These are phyloP conservation scores for Bradypus variegatus DNA, from an alignment of 2,797 vertebrate genomes.

Conservation along the genomic window DNA sequence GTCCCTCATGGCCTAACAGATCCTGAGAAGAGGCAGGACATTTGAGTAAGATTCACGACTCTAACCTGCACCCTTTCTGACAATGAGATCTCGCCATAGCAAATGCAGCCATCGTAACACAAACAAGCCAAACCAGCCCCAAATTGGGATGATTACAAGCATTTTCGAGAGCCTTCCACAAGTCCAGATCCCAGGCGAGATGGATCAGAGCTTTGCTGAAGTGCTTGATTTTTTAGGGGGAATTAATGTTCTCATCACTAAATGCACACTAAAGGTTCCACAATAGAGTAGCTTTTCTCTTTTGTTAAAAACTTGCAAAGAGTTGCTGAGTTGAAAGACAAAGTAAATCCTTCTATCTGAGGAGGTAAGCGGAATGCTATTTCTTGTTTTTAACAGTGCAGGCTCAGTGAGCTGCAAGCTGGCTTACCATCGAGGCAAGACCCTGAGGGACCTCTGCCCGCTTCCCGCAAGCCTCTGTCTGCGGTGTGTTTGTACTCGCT, in stretches of 20 bases:
- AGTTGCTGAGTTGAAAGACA: conserved; percentile 70
- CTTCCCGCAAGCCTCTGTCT: conserved; percentile 72
- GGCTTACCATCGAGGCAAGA: conserved; percentile 68
- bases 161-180: conserved; percentile 46
- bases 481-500: conserved; percentile 87
- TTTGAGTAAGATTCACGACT: conserved; percentile 45
- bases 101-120: not conserved
- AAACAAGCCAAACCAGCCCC: conserved; percentile 1
- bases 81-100: conserved; percentile 50
- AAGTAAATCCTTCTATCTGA: conserved; percentile 68
- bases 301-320: conserved; percentile 71
- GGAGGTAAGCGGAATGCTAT: conserved; percentile 65
- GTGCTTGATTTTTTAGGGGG: conserved; percentile 39
- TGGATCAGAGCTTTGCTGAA: conserved; percentile 55
- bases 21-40: not conserved
- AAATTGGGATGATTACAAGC: conserved; percentile 32
- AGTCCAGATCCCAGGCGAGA: conserved; percentile 50
- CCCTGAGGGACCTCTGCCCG: conserved; percentile 81
- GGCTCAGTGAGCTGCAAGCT: conserved; percentile 62
- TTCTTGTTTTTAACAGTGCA: conserved; percentile 63
- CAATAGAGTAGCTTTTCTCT: conserved; percentile 65
- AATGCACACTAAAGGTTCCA: conserved; percentile 57
- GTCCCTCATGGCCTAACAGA: conserved; percentile 53
- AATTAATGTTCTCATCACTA: conserved; percentile 74
- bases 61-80: conserved; percentile 59